Evolutionary conservation across 1,140 invertebrate species (phyloP).

Genomic region (Bilobella aurantiaca): DNA sequence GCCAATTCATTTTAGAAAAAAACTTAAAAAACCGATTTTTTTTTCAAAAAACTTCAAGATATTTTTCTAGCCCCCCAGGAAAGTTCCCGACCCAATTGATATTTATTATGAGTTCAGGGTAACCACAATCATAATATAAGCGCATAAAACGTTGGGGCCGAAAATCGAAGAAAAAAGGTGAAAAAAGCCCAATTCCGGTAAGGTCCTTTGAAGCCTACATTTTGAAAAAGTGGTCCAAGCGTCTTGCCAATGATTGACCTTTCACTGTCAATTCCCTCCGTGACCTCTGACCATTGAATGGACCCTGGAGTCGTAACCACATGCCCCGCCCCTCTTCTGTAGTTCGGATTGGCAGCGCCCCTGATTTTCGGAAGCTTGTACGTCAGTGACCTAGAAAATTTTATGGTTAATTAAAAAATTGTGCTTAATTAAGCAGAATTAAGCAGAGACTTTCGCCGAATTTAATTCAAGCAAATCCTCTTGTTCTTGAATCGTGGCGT

Average conservation of each 20-base stretch:
- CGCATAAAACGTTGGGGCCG: no score
- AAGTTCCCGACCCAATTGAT: no score
- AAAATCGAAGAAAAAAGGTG: no score
- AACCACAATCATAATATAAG: no score
- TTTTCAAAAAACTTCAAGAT: constrained; percentile 29
- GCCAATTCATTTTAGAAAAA: constrained; percentile 20
- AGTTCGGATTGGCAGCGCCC: constrained; percentile 45
- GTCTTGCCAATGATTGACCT: constrained; percentile 63
- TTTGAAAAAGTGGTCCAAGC: constrained; percentile 53
- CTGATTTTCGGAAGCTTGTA: constrained; percentile 68
- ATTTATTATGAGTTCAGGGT: no score
- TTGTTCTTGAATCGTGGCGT: not conserved
- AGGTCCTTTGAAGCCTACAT: no score
- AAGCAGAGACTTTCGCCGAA: not conserved
- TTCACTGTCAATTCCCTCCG: constrained; percentile 53
- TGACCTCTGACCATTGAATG: constrained; percentile 57
- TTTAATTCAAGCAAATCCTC: not conserved
- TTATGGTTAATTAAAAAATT: not conserved
- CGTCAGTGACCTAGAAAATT: constrained; percentile 59
- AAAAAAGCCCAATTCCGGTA: no score
- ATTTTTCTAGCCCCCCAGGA: no score
- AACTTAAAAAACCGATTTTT: constrained; percentile 8
- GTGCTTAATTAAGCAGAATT: not conserved
- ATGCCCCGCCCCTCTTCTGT: constrained; percentile 57
- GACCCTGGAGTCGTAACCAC: constrained; percentile 58